A percentile compares a stretch with the other conserved stretches of the same genome.
Evolutionary conservation across 2,888 invertebrate genomes (phyloP).

Genomic region (Lasioglossum calceatum): DNA sequence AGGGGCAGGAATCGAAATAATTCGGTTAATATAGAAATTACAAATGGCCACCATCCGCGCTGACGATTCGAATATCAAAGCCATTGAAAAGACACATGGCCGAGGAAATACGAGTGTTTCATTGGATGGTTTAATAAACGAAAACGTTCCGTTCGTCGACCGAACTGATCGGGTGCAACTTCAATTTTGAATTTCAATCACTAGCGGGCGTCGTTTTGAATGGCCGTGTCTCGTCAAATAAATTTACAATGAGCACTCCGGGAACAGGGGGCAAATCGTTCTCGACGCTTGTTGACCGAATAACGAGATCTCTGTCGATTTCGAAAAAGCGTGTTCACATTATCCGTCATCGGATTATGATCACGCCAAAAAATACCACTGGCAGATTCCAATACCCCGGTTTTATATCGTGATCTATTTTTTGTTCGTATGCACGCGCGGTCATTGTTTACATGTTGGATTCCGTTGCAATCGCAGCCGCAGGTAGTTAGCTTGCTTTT

Average conservation of each 20-base stretch:
- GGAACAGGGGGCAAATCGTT: not conserved
- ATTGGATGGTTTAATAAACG: not conserved
- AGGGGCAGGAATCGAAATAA: not conserved
- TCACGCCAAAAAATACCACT: not conserved
- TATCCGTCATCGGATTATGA: not conserved
- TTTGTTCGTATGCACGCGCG: constrained; percentile 3
- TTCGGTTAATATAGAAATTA: not conserved
- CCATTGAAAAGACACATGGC: not conserved
- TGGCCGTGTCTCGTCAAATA: constrained; percentile 31
- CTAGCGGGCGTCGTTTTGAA: not conserved
- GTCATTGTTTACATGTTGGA: not conserved
- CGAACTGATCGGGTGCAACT: constrained; percentile 1
- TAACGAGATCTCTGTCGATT: constrained; percentile 36
- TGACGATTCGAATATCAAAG: not conserved
- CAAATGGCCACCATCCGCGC: not conserved
- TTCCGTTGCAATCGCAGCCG: not conserved
- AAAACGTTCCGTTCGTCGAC: not conserved
- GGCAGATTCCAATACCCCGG: not conserved
- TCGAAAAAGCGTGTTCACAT: not conserved
- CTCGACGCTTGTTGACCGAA: constrained; percentile 27
- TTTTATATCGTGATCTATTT: not conserved
- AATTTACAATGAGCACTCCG: constrained; percentile 48
- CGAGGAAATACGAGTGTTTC: not conserved
- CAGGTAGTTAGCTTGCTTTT: constrained; percentile 5
- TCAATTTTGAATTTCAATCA: constrained; percentile 39